Evolutionary conservation across 2,888 invertebrate species (phyloP), one percentile per base, ranked within the genome.

Genomic region (Mactromeris polynyma): DNA sequence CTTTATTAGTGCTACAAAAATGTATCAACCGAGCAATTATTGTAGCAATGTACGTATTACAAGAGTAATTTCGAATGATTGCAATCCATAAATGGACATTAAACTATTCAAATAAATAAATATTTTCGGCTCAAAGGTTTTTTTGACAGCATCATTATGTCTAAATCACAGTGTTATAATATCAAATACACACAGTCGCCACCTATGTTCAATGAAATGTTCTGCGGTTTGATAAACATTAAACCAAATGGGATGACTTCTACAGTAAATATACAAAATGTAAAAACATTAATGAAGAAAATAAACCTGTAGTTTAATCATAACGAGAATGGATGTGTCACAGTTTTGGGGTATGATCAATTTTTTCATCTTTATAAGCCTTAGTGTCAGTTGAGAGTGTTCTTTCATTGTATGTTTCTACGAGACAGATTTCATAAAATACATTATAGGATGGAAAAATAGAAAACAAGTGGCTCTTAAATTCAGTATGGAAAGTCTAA

Each of bases 61-160:
- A 33, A 21, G 51, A 17, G 51, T 46, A 77, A 51, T 83, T 46
- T 46, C n/a, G 36, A 6, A 73, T 36, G 83, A 83, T 83, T 36
- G 40, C n/a, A 73, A 73, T 46, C 26, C 33, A 17, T 51, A 2
- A 21, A 11, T 40, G 31, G 14, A 54, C 51, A 83, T 83, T 73
- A 69, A 83, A 73, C 38, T 14, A n/a, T 77, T 83, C 83, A 69
- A 77, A 83, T 83, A 83, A 69, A 73, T 1, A 42, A 1, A 58
- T 31, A 73, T 31, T 46, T 73, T 31, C 21, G 42, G 40, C 31
- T 9, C 36, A 31, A 11, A 73, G 46, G 77, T 40, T 42, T 51
- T 86, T 81, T 86, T 86, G 86, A 86, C 81, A 73, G 31, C 36
- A 33, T 82, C 77, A 54, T 86, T 77, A 81, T 40, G 54, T 33